These are phyloP conservation scores for Cotesia chilonis DNA, from an alignment of 1,140 invertebrate species.

Conservation along the genomic window DNA sequence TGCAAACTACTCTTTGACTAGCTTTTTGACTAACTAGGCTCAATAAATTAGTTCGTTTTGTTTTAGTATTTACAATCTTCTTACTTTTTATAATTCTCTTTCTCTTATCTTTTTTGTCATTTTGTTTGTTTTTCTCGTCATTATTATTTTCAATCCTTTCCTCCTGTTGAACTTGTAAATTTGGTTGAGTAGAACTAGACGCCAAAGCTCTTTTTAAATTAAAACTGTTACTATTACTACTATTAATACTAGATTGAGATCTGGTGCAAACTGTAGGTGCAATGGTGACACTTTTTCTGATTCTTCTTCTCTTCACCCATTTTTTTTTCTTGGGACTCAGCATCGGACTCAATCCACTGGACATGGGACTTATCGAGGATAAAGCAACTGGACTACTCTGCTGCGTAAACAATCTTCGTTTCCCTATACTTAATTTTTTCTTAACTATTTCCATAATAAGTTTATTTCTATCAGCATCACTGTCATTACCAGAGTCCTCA, in stretches of 20 bases:
- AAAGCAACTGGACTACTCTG: slow-evolving; percentile 7
- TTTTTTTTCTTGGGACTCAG: slow-evolving; percentile 25
- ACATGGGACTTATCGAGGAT: slow-evolving; percentile 15
- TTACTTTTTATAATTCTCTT: slow-evolving; percentile 52
- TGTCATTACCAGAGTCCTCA: neutral
- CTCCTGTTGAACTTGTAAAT: too few species aligned
- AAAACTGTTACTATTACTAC: too few species aligned
- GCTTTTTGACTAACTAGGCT: slow-evolving; percentile 37
- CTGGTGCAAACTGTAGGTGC: too few species aligned
- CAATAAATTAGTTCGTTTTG: slow-evolving; percentile 40
- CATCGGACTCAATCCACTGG: neutral
- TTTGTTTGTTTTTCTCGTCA: neutral
- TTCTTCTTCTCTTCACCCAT: slow-evolving; percentile 20
- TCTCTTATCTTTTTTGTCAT: slow-evolving; percentile 33
- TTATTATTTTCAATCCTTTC: too few species aligned
- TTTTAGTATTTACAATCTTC: slow-evolving; percentile 56
- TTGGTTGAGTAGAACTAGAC: slow-evolving; percentile 24
- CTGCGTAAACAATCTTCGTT: slow-evolving; percentile 37
- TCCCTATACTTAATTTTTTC: neutral
- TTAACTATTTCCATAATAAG: neutral
- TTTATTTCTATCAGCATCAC: neutral
- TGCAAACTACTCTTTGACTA: neutral
- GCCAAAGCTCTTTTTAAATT: neutral
- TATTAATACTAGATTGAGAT: too few species aligned
- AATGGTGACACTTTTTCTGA: slow-evolving; percentile 12